These are phyloP conservation scores for Taurulus bubalis DNA, from an alignment of 2,113 vertebrate genomes.

Conservation along the genomic window DNA sequence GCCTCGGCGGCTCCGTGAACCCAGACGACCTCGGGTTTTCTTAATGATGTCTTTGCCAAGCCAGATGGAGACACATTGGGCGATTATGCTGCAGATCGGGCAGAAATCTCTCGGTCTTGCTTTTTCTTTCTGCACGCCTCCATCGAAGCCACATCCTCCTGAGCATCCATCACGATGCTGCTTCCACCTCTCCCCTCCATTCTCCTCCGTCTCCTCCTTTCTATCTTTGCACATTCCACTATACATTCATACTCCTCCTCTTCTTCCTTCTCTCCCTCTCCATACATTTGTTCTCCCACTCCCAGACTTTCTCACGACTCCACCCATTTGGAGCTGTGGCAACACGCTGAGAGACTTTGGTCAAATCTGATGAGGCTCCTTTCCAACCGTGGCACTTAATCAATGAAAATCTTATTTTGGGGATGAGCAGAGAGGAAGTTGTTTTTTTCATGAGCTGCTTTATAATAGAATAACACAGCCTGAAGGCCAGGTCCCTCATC, in stretches of 20 bases:
- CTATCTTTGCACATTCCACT: conserved; percentile 33
- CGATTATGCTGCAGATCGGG: conserved; percentile 69
- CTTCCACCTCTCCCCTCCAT: conserved; percentile 17
- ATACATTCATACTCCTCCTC: conserved; percentile 41
- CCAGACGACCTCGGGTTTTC: conserved; percentile 66
- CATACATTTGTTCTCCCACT: conserved; percentile 43
- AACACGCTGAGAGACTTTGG: conserved; percentile 71
- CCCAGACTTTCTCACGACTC: conserved; percentile 44
- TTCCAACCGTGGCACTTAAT: conserved; percentile 80
- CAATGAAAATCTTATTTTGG: conserved; percentile 84
- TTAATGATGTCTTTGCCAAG: conserved; percentile 79
- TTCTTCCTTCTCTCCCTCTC: not conserved
- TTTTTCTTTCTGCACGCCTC: conserved; percentile 35
- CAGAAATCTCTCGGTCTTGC: conserved; percentile 45
- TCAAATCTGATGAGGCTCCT: conserved; percentile 77
- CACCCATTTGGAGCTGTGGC: conserved; percentile 56
- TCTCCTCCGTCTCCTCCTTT: conserved; percentile 11
- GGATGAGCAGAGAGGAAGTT: conserved; percentile 77
- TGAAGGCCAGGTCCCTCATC: conserved; percentile 69
- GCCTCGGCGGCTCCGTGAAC: conserved; percentile 60
- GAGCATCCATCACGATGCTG: conserved; percentile 54
- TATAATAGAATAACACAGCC: conserved; percentile 75
- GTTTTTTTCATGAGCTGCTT: conserved; percentile 77
- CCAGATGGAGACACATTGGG: conserved; percentile 70
- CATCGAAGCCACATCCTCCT: not conserved